These are phyloP conservation scores for Centropyge bicolor DNA, from an alignment of 2,797 vertebrate genomes.

Conservation along the genomic window DNA sequence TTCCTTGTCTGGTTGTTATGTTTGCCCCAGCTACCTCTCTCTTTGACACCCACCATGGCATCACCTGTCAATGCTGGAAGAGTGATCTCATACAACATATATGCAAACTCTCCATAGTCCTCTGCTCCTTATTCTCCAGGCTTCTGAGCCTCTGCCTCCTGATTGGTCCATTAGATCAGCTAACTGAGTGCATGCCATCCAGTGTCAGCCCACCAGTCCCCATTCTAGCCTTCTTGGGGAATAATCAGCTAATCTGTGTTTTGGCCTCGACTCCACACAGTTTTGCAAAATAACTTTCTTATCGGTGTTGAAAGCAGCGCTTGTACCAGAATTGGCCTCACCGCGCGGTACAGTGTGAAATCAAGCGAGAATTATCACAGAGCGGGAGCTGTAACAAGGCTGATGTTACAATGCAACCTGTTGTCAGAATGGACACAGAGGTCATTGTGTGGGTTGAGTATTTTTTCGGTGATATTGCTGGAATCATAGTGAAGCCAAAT, in stretches of 20 bases:
- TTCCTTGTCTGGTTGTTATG: neutral
- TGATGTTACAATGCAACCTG: constrained; percentile 45
- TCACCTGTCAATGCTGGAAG: neutral
- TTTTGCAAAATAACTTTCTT: constrained; percentile 40
- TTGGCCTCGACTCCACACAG: constrained; percentile 16
- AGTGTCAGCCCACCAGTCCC: constrained; percentile 11
- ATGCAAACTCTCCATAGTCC: neutral
- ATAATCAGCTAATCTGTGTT: constrained; percentile 35
- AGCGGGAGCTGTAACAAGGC: neutral
- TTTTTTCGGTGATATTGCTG: constrained; percentile 42
- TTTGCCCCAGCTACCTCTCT: neutral
- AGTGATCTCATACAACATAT: neutral
- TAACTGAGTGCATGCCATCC: constrained; percentile 26
- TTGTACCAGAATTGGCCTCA: constrained; percentile 15
- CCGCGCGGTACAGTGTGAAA: constrained; percentile 16
- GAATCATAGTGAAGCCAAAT: constrained; percentile 51
- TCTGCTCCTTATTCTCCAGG: neutral
- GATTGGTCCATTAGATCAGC: constrained; percentile 46
- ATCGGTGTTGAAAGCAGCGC: constrained; percentile 28
- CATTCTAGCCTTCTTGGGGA: constrained; percentile 17
- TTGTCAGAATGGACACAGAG: constrained; percentile 60
- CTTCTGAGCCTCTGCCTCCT: neutral
- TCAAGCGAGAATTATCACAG: constrained; percentile 34
- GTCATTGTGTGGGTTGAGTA: constrained; percentile 57
- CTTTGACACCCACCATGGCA: neutral